Conservation (phyloP, 2,797 vertebrate genomes). For the Octomys mimax region DNA sequence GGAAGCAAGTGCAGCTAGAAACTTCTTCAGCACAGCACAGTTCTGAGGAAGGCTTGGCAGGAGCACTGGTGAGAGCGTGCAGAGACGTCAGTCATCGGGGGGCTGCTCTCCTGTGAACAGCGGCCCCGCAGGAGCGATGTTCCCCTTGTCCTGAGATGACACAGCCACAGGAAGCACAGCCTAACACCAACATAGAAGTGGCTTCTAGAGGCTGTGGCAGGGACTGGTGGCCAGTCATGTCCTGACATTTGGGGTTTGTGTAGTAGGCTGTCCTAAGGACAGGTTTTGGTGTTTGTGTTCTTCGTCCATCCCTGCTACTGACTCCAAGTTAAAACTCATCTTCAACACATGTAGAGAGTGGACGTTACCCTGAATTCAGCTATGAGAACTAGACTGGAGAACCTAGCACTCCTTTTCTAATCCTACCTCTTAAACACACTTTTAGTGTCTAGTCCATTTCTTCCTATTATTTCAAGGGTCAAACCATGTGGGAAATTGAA, state of each 20-base stretch:
- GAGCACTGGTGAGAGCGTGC: background rate
- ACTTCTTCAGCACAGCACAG: background rate
- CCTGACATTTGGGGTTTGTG: background rate
- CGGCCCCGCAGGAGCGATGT: background rate
- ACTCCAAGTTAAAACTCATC: background rate
- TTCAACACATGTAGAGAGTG: background rate
- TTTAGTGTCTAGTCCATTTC: background rate
- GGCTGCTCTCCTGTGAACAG: background rate
- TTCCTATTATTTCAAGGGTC: constrained; percentile 11
- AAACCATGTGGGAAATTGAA: constrained; percentile 8
- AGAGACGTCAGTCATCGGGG: background rate
- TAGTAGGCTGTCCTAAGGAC: background rate
- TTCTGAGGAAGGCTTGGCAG: background rate
- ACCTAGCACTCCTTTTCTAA: background rate
- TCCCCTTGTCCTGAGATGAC: background rate
- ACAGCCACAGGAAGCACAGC: background rate
- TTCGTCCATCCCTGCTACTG: background rate
- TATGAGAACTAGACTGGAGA: background rate
- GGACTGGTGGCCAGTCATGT: fast-evolving
- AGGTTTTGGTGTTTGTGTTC: background rate
- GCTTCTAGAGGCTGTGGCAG: background rate
- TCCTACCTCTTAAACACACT: background rate
- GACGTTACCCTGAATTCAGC: background rate
- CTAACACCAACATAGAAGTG: background rate
- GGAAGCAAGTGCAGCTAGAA: background rate